Percentiles rank a stretch among this genome's conserved stretches.
These are phyloP conservation scores for Omphaloscelis lunosa DNA, from an alignment of 2,888 invertebrate genomes.

Conservation along the genomic window DNA sequence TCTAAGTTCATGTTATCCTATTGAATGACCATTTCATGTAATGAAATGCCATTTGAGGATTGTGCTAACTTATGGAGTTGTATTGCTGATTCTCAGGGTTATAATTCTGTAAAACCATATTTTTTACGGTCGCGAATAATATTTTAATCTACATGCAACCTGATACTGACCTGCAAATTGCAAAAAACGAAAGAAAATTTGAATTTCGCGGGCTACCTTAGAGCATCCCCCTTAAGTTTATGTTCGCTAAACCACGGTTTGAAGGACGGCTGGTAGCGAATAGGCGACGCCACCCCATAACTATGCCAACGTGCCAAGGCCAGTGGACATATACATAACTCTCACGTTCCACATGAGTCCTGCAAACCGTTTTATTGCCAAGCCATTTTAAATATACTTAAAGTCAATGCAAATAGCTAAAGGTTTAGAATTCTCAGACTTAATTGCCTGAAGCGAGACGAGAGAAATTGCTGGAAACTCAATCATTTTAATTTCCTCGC, in stretches of 20 bases:
- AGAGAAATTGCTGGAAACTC: slow-evolving; percentile 12
- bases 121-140: too few relatives aligned
- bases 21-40: too few relatives aligned
- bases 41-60: too few relatives aligned
- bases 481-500: not conserved
- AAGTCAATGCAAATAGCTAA: slow-evolving; percentile 31
- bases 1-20: too few relatives aligned
- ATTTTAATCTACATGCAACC: too few relatives aligned
- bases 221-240: slow-evolving; percentile 18
- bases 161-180: too few relatives aligned
- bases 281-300: slow-evolving; percentile 69
- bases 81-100: too few relatives aligned
- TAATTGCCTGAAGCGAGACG: slow-evolving; percentile 21
- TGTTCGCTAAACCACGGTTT: slow-evolving; percentile 36
- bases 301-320: slow-evolving; percentile 82
- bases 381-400: slow-evolving; percentile 51
- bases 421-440: slow-evolving; percentile 32
- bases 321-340: slow-evolving; percentile 76
- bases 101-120: too few relatives aligned
- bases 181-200: too few relatives aligned
- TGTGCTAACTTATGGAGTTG: too few relatives aligned
- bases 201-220: too few relatives aligned
- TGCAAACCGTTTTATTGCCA: slow-evolving; percentile 64
- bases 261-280: slow-evolving; percentile 63
- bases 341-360: slow-evolving; percentile 71